Conservation (phyloP, 2,888 invertebrate species). For the Sesia apiformis region DNA sequence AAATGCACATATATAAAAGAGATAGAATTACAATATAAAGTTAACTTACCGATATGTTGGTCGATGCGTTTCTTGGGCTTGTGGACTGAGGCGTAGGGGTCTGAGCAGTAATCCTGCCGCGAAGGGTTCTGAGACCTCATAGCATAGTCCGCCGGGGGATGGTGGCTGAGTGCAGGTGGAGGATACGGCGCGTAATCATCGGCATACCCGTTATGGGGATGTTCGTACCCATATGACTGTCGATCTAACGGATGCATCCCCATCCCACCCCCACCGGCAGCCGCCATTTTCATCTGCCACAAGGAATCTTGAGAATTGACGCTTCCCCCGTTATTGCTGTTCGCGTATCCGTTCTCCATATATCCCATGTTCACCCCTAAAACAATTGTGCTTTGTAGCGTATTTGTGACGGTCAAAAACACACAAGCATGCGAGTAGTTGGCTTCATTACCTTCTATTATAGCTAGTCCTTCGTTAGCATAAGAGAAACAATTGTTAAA, state of each 20-base stretch:
- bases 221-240: constrained; percentile 82
- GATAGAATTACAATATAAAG: too few relatives aligned
- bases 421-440: not conserved
- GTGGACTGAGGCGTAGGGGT: constrained; percentile 91
- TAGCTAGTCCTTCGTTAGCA: constrained; percentile 27
- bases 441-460: not conserved
- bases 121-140: constrained; percentile 86
- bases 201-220: constrained; percentile 87
- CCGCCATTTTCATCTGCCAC: constrained; percentile 95
- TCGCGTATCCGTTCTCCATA: constrained; percentile 93
- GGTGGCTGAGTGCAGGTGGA: constrained; percentile 82
- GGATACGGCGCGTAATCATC: constrained; percentile 91
- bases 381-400: constrained; percentile 11
- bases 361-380: constrained; percentile 91
- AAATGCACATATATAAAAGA: too few relatives aligned
- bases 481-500: constrained; percentile 18
- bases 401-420: not conserved
- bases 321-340: constrained; percentile 95
- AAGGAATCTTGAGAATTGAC: constrained; percentile 95
- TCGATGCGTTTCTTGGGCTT: constrained; percentile 92
- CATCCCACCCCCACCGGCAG: constrained; percentile 77
- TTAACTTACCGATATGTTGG: constrained; percentile 86
- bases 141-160: constrained; percentile 80
- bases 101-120: constrained; percentile 89
- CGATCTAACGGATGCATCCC: constrained; percentile 73